Conservation (phyloP, 1,140 invertebrate species). For the Prorops nasuta region DNA sequence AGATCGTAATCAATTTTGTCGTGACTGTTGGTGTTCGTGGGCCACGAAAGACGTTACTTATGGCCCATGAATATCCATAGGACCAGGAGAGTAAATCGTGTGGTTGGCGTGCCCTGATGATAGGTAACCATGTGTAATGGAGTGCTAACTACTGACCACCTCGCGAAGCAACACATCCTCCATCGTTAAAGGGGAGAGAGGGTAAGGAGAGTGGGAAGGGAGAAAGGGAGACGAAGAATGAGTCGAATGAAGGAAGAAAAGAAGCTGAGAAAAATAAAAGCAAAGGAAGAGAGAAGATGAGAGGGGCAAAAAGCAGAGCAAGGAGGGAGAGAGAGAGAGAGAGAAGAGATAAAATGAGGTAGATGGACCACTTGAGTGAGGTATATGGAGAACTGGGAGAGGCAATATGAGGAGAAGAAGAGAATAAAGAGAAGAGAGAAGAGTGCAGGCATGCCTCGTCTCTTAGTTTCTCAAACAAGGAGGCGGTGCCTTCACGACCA, state of each 20-base stretch:
- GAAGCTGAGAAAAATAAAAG: constrained; percentile 8
- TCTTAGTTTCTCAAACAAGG: constrained; percentile 49
- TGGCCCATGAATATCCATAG: constrained; percentile 37
- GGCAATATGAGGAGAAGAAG: not conserved
- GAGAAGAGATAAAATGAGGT: no score
- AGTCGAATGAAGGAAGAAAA: constrained; percentile 4
- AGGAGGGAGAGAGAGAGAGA: constrained; percentile 12
- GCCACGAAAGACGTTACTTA: constrained; percentile 25
- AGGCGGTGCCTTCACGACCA: constrained; percentile 39
- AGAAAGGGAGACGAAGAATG: not conserved
- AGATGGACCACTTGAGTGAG: no score
- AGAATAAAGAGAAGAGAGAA: constrained; percentile 7
- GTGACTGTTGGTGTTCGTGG: not conserved
- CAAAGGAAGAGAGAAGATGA: constrained; percentile 1
- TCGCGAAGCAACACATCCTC: constrained; percentile 39
- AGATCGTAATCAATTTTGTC: no score
- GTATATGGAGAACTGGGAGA: not conserved
- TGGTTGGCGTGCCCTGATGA: constrained; percentile 43
- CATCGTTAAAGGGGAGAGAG: constrained; percentile 16
- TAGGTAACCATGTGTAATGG: constrained; percentile 50
- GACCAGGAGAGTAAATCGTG: constrained; percentile 23
- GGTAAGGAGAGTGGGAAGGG: constrained; percentile 6
- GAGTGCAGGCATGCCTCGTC: constrained; percentile 31
- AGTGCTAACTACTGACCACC: constrained; percentile 49
- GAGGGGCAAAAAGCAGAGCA: constrained; percentile 2